Percentiles rank a stretch among this genome's conserved stretches.
Conservation (phyloP, 1,140 invertebrate genomes). For the Neotoxoptera formosana region DNA sequence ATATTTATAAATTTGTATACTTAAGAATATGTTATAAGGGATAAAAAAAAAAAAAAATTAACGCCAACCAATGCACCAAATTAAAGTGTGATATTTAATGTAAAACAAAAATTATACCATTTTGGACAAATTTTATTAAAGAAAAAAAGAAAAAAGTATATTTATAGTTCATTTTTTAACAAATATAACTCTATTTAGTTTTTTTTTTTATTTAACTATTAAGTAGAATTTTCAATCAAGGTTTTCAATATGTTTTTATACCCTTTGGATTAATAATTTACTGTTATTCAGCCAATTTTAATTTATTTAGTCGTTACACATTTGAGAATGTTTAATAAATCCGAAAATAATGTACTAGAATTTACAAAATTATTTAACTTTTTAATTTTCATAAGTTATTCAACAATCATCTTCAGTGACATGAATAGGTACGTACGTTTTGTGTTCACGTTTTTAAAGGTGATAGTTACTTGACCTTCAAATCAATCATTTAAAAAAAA, state of each 20-base stretch:
- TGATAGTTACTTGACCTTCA: constrained; percentile 35
- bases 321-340: not conserved
- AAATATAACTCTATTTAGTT: not conserved
- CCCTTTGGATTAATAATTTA: not conserved
- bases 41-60: not conserved
- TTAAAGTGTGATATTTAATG: constrained; percentile 48
- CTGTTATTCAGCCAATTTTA: not conserved
- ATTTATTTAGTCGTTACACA: not conserved
- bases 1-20: constrained; percentile 48
- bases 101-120: constrained; percentile 33
- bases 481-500: not conserved
- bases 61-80: constrained; percentile 49
- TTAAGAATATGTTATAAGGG: constrained; percentile 28
- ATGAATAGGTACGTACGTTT: not conserved
- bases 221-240: not conserved
- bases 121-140: constrained; percentile 37
- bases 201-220: not conserved
- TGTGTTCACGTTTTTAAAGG: not conserved
- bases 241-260: not conserved
- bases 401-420: not conserved
- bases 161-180: constrained; percentile 16
- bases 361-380: not conserved
- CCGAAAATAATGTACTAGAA: not conserved
- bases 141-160: not conserved
- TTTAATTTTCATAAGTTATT: not conserved